These are phyloP conservation scores for Drosophila diplacantha DNA, from an alignment of 2,888 invertebrate species.

Conservation along the genomic window DNA sequence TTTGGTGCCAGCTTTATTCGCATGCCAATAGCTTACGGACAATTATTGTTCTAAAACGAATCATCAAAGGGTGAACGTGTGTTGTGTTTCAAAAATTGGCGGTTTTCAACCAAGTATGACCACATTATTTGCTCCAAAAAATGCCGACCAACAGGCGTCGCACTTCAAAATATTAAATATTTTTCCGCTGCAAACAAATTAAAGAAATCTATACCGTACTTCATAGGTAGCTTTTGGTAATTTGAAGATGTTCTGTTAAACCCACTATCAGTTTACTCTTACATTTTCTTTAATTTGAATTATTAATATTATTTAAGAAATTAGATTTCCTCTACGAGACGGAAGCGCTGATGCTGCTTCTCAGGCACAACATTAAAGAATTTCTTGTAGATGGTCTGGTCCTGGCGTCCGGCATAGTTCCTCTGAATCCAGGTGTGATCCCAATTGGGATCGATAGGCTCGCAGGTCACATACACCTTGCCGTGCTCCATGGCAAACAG, in stretches of 20 bases:
- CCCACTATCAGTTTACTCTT: neutral
- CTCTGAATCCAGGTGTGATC: conserved; percentile 85
- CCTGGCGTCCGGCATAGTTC: conserved; percentile 82
- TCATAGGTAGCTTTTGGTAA: no score
- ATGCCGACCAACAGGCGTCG: no score
- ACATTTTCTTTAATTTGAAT: neutral
- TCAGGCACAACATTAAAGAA: conserved; percentile 90
- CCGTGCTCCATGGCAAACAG: conserved; percentile 89
- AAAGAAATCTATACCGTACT: no score
- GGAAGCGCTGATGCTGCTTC: conserved; percentile 87
- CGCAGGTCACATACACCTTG: conserved; percentile 88
- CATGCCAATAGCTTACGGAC: no score
- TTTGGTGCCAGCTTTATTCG: no score
- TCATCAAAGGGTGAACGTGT: no score
- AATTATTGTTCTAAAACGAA: no score
- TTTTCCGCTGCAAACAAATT: no score
- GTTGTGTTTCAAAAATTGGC: no score
- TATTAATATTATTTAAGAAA: conserved; percentile 19
- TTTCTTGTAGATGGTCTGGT: conserved; percentile 87
- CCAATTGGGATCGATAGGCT: conserved; percentile 88
- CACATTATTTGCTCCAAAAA: no score
- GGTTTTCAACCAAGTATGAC: no score
- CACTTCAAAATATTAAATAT: no score
- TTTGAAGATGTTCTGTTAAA: neutral
- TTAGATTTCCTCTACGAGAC: conserved; percentile 85